A percentile compares a stretch with the other conserved stretches of the same genome.
Evolutionary conservation across 2,797 vertebrate species (phyloP).

Genomic region (Betta splendens): DNA sequence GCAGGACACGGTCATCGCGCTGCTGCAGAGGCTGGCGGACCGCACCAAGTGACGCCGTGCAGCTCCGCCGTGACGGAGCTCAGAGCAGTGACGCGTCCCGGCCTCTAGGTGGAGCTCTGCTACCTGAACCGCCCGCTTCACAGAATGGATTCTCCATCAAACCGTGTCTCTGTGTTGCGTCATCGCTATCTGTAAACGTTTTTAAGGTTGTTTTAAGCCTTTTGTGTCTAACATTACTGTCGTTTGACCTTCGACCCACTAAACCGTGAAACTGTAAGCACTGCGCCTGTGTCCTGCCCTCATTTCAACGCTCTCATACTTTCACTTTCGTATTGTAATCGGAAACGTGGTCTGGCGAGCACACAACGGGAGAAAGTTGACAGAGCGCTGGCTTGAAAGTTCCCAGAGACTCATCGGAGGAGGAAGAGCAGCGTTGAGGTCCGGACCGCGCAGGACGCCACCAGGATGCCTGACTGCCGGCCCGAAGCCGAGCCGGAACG

Average conservation of each 20-base stretch:
- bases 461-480: too few species aligned
- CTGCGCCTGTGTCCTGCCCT: not conserved
- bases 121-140: too few species aligned
- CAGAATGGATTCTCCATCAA: too few species aligned
- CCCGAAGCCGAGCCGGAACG: too few species aligned
- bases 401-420: too few species aligned
- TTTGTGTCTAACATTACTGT: not conserved
- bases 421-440: too few species aligned
- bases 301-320: not conserved
- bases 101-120: constrained; percentile 9
- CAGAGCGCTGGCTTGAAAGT: too few species aligned
- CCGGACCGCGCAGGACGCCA: too few species aligned
- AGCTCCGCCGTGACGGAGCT: too few species aligned
- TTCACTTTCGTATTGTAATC: constrained; percentile 7
- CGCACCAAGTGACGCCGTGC: constrained; percentile 67
- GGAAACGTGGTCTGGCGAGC: too few species aligned
- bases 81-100: not conserved
- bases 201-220: not conserved
- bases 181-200: not conserved
- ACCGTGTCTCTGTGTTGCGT: too few species aligned
- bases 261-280: not conserved
- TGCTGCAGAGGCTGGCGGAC: constrained; percentile 78
- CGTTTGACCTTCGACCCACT: not conserved
- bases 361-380: rapidly evolving
- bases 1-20: constrained; percentile 79